phyloP scores from a whole-genome alignment of 2,888 invertebrate species.

The Apamea sordens region DNA sequence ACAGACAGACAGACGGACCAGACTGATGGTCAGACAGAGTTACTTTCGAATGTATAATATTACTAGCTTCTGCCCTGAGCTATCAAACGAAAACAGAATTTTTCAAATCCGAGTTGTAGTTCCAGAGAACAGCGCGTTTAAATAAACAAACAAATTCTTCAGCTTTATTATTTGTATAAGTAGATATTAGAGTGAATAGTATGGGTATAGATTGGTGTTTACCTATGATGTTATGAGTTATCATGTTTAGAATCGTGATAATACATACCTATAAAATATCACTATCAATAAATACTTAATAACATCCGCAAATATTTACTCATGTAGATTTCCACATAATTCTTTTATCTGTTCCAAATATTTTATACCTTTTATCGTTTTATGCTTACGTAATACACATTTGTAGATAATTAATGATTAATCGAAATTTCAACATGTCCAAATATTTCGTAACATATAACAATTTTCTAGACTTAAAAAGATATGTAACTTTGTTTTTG shows the following conservation, averaged over 20 bases:
- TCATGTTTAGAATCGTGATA: neutral
- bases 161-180: too few species aligned
- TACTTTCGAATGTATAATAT: too few species aligned
- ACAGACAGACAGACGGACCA: too few species aligned
- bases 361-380: neutral
- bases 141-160: too few species aligned
- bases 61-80: too few species aligned
- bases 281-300: neutral
- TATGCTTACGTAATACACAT: neutral
- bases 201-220: slow-evolving; percentile 4
- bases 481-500: neutral
- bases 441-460: slow-evolving; percentile 2
- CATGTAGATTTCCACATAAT: neutral
- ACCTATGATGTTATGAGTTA: neutral
- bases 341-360: slow-evolving; percentile 12
- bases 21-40: too few species aligned
- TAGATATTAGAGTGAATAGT: neutral
- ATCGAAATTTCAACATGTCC: neutral
- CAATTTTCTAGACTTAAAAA: neutral
- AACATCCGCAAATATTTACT: neutral
- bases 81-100: too few species aligned
- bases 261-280: neutral
- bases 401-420: neutral
- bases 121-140: too few species aligned
- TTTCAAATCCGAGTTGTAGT: too few species aligned